Base-by-base conservation (phyloP, 1,140 invertebrate genomes). In the Drosophila teissieri region DNA sequence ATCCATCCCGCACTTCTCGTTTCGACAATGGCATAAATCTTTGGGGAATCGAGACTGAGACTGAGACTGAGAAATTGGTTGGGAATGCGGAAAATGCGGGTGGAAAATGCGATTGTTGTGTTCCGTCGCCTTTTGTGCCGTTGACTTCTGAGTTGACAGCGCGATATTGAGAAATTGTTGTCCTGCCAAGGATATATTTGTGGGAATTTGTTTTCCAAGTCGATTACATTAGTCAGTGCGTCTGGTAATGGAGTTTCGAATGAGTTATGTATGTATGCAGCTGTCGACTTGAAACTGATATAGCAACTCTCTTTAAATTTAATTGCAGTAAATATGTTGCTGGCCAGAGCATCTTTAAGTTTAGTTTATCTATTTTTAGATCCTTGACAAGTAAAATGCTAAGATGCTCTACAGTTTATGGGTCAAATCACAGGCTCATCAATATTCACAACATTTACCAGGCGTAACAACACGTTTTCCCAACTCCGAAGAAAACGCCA, bases 41-140 rank as follows among this genome's bases (percentile, higher is more conserved):
- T 52, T 57, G 53, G 70, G 72, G 63, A 56, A 60, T 72, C 46
- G 70, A 34, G 1, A 19, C 1, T 19, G 19, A 19, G 19, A 19
- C 39, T 22, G 60, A 74, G 52, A 65, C 72, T 57, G 73, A 57
- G 60, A 65, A 75, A 75, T 75, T 75, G 73, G 73, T 75, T 46
- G 48, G 73, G 72, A 75, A 57, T 74, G 69, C 52, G 54, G 46
- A 52, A 69, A 52, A 49, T 49, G 51, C 45, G 68, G 55, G 19
- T 36, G 54, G 39, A 49, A 73, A 74, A 74, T 75, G 73, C 73
- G 72, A 75, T 75, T 75, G 73, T 75, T 75, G 46, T 75, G 70
- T 75, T 75, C 72, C 58, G 42, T 48, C 40, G 40, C 55, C 46
- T 57, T 27, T 69, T 70, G n/a, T 42, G 17, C 55, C 31, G 42